These are phyloP conservation scores for Anguilla obscura DNA, from an alignment of 2,797 vertebrate species.

Conservation along the genomic window DNA sequence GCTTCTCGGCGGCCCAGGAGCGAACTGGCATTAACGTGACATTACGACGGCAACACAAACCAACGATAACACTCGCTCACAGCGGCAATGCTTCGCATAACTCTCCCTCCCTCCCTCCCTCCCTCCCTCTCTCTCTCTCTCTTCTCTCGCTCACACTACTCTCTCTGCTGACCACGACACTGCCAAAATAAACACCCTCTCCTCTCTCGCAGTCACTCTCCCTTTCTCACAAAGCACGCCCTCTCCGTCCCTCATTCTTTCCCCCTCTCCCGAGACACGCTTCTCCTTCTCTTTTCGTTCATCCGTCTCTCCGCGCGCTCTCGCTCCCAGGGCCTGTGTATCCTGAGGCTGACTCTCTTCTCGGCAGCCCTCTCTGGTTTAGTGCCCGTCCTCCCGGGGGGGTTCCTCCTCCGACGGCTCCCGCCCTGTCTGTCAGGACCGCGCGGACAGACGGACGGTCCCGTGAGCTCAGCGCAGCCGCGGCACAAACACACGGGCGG, in stretches of 20 bases:
- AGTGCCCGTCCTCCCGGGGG: slow-evolving; percentile 53
- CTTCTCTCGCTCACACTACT: slow-evolving; percentile 11
- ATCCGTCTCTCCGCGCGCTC: slow-evolving; percentile 13
- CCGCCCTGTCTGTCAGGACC: neutral
- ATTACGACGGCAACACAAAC: slow-evolving; percentile 69
- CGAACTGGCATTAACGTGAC: slow-evolving; percentile 73
- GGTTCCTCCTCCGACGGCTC: neutral
- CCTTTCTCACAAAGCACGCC: slow-evolving; percentile 70
- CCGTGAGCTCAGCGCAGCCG: neutral
- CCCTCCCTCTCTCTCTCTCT: slow-evolving; percentile 28
- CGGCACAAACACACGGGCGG: neutral
- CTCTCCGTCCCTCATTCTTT: slow-evolving; percentile 43
- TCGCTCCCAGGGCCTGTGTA: slow-evolving; percentile 43
- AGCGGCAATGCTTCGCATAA: slow-evolving; percentile 40
- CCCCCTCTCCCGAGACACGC: slow-evolving; percentile 31
- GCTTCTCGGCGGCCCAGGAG: slow-evolving; percentile 76
- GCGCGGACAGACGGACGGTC: neutral
- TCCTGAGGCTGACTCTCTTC: slow-evolving; percentile 8
- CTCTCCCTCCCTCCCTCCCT: slow-evolving; percentile 49
- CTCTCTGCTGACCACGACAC: slow-evolving; percentile 34
- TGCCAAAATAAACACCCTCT: slow-evolving; percentile 56
- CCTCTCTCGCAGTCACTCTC: slow-evolving; percentile 52
- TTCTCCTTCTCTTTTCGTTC: slow-evolving; percentile 26
- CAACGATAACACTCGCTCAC: slow-evolving; percentile 31
- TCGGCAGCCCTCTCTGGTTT: slow-evolving; percentile 25